Base-by-base conservation (phyloP, 2,888 invertebrate species). In the Spilosoma lubricipeda region DNA sequence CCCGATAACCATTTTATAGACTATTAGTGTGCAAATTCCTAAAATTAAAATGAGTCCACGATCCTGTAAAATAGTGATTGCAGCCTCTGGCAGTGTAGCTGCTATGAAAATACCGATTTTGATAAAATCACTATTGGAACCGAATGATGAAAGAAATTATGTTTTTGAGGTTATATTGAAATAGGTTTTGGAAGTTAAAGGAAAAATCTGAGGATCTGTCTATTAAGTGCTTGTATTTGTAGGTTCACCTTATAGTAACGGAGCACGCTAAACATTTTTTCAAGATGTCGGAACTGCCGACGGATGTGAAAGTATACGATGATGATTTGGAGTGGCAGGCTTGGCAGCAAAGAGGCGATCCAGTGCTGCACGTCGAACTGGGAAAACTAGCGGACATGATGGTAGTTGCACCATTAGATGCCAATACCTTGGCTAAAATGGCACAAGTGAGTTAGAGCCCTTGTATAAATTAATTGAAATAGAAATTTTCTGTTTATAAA, bases 21-120 rank as follows among this genome's bases (percentile, higher is more conserved):
- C 23, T 36, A 23, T 33, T 20, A 52, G 52, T 23, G 23, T 52
- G 18, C 20, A 39, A 11, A 39, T 39, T 39, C 0, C 39, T 39
- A 11, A 39, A 36, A 56, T 23, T 23, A 84, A 74, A 77, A 94
- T 93, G 93, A 91, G 90, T 59, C 90, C 86, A 78, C 82, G 82
- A 59, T 80, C 84, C 11, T 91, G 83, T 77, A 97, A 97, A 90
- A 91, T 99, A 80, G 93, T 99, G 72, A 93, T 99, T 80, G 99
- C 98, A 64, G 98, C 98, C 83, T 99, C 99, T 3, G 99, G 99
- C 69, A 99, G 99, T 93, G 99, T 99, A n/a, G 99, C 99, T 68
- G 97, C 99, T 27, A 97, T 99, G 70, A 99, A 99, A 96, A 92
- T 99, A 79, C 97, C 98, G 0, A 88, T 96, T 80, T 91, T 99